phyloP scores from a whole-genome alignment of 2,113 vertebrate genomes.

The Rhegmatorhina hoffmannsi region DNA sequence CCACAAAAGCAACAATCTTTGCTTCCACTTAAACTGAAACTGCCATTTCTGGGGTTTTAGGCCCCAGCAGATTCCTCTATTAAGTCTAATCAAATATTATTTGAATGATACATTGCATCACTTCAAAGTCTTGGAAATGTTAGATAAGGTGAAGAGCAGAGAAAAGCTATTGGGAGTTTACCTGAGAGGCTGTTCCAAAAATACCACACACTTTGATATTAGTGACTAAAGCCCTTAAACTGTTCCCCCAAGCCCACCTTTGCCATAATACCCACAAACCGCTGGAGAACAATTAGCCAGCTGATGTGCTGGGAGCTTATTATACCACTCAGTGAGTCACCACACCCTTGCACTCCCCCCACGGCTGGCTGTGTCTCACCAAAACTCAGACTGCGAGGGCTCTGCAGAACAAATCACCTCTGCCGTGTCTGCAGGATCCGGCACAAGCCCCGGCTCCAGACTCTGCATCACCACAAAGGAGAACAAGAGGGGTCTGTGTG shows the following conservation, averaged over 20 bases:
- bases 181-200: constrained; percentile 64
- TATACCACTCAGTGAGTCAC: background rate
- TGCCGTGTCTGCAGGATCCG: fast-evolving
- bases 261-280: background rate
- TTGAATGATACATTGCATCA: background rate
- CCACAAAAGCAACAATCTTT: background rate
- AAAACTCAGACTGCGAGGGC: background rate
- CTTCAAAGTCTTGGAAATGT: constrained; percentile 1
- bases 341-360: background rate
- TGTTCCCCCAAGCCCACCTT: constrained; percentile 20
- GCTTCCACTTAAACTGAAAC: background rate
- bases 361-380: background rate
- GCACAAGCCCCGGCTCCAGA: background rate
- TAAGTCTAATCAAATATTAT: background rate
- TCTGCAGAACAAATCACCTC: background rate
- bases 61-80: background rate
- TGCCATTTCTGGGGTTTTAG: background rate
- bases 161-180: constrained; percentile 38
- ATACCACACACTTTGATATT: background rate
- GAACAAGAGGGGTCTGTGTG: fast-evolving
- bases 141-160: constrained; percentile 15
- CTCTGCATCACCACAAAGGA: background rate
- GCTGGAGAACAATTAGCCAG: background rate
- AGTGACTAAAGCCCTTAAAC: constrained; percentile 39
- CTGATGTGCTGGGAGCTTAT: background rate